Conservation (phyloP, 2,797 vertebrate species). For the Thamnophis elegans region DNA sequence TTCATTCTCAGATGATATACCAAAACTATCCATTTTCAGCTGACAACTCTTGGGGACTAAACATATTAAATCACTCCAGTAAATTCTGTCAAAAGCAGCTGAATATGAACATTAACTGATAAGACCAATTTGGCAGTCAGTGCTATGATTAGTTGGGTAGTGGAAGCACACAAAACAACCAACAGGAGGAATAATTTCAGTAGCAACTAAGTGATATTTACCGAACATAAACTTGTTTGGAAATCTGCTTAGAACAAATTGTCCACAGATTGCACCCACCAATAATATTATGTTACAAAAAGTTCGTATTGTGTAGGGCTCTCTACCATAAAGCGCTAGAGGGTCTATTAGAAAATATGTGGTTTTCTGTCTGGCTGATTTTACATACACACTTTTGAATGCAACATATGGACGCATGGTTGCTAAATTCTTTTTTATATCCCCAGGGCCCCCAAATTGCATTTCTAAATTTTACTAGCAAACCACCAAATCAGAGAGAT, state of each 20-base stretch:
- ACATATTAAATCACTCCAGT: constrained; percentile 16
- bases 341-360: not conserved
- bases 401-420: not conserved
- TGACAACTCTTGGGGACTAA: constrained; percentile 20
- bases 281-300: not conserved
- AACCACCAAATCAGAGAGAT: not conserved
- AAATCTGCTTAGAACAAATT: constrained; percentile 3
- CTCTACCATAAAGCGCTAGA: not conserved
- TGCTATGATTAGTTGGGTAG: constrained; percentile 13
- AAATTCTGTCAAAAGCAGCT: constrained; percentile 30
- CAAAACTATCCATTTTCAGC: constrained; percentile 21
- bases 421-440: not conserved
- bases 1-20: constrained; percentile 23
- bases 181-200: constrained; percentile 30
- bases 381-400: not conserved
- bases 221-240: constrained; percentile 6
- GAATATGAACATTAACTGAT: constrained; percentile 29
- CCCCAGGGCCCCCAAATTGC: not conserved
- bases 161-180: not conserved
- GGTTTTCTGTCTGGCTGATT: not conserved
- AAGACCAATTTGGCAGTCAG: constrained; percentile 26
- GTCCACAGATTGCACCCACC: not conserved
- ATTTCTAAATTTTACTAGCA: not conserved
- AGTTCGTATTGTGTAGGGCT: not conserved
- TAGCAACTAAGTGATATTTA: constrained; percentile 31